These are phyloP conservation scores for Incurvaria masculella DNA, from an alignment of 2,888 invertebrate species.

Conservation along the genomic window DNA sequence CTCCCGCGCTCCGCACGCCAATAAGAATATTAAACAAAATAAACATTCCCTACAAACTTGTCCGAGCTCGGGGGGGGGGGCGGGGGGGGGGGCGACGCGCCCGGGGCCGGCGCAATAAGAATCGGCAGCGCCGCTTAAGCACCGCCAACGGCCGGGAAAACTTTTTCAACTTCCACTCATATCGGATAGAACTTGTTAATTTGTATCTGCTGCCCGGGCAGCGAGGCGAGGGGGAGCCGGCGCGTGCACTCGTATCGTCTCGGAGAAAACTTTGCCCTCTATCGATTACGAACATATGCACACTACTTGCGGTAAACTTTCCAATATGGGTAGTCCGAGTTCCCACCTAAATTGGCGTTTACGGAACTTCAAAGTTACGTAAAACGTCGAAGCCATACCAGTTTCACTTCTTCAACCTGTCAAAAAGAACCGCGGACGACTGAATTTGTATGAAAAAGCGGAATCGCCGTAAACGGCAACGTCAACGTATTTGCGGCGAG, in stretches of 20 bases:
- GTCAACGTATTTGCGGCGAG: too few relatives aligned
- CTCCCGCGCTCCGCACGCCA: slow-evolving; percentile 21
- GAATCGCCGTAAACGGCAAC: too few relatives aligned
- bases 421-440: too few relatives aligned
- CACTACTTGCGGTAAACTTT: too few relatives aligned
- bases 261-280: neutral
- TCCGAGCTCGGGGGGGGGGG: neutral
- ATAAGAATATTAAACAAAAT: neutral
- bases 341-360: too few relatives aligned
- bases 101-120: neutral
- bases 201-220: neutral
- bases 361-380: too few relatives aligned
- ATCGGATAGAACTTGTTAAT: neutral
- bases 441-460: too few relatives aligned
- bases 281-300: too few relatives aligned
- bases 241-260: neutral
- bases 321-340: too few relatives aligned
- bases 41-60: neutral
- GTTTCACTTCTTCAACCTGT: too few relatives aligned
- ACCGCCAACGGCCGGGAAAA: neutral
- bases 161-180: neutral
- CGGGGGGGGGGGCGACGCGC: neutral
- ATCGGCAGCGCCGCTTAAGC: neutral
- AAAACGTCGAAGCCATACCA: too few relatives aligned
- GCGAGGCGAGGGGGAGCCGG: neutral